Conservation (phyloP, 2,113 vertebrate species). For the Himantopus leucocephalus region DNA sequence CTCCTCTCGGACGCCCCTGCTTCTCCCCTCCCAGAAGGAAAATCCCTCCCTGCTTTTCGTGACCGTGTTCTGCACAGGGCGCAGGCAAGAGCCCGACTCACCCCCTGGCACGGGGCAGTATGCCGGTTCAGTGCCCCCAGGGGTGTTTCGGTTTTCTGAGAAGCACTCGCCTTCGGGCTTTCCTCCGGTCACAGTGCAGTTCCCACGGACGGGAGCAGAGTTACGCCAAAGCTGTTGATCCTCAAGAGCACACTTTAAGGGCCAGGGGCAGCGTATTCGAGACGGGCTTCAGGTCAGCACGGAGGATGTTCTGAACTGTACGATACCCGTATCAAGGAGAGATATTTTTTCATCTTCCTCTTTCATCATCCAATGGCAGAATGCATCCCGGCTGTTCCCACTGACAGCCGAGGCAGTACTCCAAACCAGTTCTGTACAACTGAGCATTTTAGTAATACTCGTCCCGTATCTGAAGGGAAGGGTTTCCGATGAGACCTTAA, state of each 20-base stretch:
- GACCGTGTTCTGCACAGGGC: too few species aligned
- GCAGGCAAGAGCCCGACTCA: too few species aligned
- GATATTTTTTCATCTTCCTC: too few species aligned
- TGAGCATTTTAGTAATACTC: background rate
- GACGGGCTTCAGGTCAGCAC: background rate
- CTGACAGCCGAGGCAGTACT: accelerated
- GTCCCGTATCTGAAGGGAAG: background rate
- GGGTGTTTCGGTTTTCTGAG: background rate
- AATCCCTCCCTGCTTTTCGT: too few species aligned
- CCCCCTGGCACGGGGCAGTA: too few species aligned
- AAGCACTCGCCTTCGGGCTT: accelerated
- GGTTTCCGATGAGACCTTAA: background rate
- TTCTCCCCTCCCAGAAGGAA: too few species aligned
- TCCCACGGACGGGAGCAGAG: background rate
- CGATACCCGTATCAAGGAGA: background rate
- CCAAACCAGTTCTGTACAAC: background rate
- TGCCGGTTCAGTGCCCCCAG: too few species aligned
- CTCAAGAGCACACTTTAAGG: background rate
- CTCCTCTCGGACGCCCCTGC: too few species aligned
- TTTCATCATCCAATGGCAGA: background rate
- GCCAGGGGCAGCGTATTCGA: accelerated
- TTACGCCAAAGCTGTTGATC: background rate
- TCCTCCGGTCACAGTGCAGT: accelerated
- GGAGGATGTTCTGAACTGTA: background rate
- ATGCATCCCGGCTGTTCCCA: background rate